Percentiles rank a stretch among this genome's conserved stretches.
Conservation (phyloP, 1,140 invertebrate genomes). For the Eriosoma lanigerum region DNA sequence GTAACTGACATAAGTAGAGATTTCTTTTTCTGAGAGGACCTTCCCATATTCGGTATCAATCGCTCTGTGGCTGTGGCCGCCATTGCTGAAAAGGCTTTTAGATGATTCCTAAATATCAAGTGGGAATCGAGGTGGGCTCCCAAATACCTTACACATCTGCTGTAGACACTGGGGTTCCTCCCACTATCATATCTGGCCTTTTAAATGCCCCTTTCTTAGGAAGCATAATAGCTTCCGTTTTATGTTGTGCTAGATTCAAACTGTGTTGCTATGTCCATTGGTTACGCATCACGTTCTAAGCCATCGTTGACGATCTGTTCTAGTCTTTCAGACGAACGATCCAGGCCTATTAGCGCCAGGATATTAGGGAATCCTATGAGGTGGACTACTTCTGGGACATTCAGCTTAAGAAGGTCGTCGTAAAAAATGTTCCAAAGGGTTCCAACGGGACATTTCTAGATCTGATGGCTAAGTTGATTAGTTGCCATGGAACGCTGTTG, state of each 20-base stretch:
- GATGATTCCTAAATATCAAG: too few species aligned
- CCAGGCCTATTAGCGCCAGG: not conserved
- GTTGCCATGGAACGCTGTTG: too few species aligned
- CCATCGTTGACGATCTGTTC: too few species aligned
- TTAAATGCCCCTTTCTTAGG: not conserved
- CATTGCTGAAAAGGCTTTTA: too few species aligned
- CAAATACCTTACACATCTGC: not conserved
- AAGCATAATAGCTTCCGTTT: not conserved
- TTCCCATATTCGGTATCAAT: too few species aligned
- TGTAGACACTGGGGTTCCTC: not conserved
- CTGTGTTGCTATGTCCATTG: not conserved
- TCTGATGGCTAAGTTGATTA: too few species aligned
- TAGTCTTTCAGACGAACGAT: too few species aligned
- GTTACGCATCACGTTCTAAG: too few species aligned
- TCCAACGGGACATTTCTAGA: too few species aligned
- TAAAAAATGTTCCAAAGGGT: not conserved
- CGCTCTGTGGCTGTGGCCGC: too few species aligned
- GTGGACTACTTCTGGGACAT: not conserved
- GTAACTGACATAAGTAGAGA: too few species aligned
- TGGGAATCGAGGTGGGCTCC: not conserved
- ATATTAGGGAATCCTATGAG: not conserved
- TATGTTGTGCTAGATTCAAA: not conserved
- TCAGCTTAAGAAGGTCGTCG: not conserved
- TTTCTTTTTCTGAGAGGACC: too few species aligned
- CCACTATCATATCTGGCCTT: not conserved